Percentiles rank a stretch among this genome's conserved stretches.
phyloP scores from a whole-genome alignment of 1,140 invertebrate genomes.

The Bombus confusus region DNA sequence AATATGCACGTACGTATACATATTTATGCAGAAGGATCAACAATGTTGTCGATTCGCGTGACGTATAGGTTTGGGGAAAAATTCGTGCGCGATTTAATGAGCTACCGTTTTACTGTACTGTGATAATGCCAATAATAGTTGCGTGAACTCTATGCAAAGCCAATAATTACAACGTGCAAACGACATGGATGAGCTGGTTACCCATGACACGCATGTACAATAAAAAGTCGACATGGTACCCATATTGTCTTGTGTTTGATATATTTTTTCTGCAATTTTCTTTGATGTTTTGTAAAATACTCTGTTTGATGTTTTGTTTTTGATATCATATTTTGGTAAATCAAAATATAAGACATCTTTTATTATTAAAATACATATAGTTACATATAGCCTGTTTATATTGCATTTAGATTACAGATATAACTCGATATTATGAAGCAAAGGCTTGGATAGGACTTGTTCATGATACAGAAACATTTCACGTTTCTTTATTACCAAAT shows the following conservation, averaged over 20 bases:
- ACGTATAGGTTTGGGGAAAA: conserved; percentile 27
- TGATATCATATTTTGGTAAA: too few relatives aligned
- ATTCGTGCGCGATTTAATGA: conserved; percentile 40
- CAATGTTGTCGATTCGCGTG: neutral
- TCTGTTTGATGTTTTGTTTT: too few relatives aligned
- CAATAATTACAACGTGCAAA: conserved; percentile 8
- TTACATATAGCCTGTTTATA: neutral
- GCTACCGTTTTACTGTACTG: neutral
- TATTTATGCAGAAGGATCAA: conserved; percentile 9
- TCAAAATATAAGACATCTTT: too few relatives aligned
- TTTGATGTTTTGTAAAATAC: too few relatives aligned
- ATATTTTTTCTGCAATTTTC: neutral
- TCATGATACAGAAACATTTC: neutral
- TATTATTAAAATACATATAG: too few relatives aligned
- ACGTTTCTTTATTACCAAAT: neutral
- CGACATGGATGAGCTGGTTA: too few relatives aligned
- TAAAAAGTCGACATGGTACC: neutral
- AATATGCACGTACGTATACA: neutral
- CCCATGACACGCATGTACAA: neutral
- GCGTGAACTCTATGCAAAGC: neutral
- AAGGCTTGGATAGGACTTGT: neutral
- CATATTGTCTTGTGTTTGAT: neutral
- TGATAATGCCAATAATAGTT: conserved; percentile 4
- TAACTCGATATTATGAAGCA: neutral
- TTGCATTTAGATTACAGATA: neutral